phyloP scores from a whole-genome alignment of 2,797 vertebrate genomes.

The Sorex maritimensis region DNA sequence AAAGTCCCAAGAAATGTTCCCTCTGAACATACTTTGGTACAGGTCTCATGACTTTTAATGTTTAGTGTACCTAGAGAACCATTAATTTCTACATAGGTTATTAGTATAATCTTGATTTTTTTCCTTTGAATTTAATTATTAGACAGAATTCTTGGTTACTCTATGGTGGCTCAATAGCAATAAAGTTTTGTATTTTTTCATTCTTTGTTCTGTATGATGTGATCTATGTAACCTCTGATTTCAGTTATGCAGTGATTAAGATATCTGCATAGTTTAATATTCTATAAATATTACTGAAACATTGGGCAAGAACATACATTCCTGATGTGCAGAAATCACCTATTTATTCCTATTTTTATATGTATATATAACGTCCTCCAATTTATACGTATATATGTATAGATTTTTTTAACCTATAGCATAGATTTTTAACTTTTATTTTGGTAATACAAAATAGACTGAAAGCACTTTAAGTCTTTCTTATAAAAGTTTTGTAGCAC shows the following conservation, averaged over 20 bases:
- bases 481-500: no score
- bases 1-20: not conserved
- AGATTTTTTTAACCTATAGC: not conserved
- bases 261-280: not conserved
- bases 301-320: slow-evolving; percentile 14
- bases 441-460: slow-evolving; percentile 11
- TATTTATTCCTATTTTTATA: not conserved
- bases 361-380: not conserved
- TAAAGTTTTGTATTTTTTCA: slow-evolving; percentile 4
- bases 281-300: slow-evolving; percentile 49
- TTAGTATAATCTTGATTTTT: slow-evolving; percentile 3
- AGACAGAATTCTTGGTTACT: slow-evolving; percentile 13
- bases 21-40: not conserved
- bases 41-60: no score
- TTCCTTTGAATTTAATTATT: not conserved
- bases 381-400: not conserved
- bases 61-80: not conserved
- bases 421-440: slow-evolving; percentile 16
- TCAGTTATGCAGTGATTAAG: not conserved
- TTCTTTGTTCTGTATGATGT: not conserved
- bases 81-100: not conserved
- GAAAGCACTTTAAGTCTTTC: not conserved
- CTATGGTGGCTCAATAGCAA: not conserved
- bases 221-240: slow-evolving; percentile 10
- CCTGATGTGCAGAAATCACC: slow-evolving; percentile 14